phyloP scores from a whole-genome alignment of 1,140 invertebrate genomes.

The Drosophila biarmipes region DNA sequence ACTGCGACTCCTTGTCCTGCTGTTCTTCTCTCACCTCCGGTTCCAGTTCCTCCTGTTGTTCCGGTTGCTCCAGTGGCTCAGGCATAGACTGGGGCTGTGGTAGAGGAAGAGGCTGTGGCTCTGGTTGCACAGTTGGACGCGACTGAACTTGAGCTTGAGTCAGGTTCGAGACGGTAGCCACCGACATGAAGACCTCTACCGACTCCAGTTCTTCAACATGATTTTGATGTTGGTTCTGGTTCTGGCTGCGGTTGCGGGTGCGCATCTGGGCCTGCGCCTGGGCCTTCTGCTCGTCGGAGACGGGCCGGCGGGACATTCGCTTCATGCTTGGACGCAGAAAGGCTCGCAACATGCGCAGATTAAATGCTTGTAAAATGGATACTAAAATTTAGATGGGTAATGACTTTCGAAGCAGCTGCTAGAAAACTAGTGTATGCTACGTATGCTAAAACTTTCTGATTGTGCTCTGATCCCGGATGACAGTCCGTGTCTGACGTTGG shows the following conservation, averaged over 20 bases:
- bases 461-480: neutral
- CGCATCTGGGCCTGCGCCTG: slow-evolving; percentile 1
- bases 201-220: neutral
- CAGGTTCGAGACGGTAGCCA: neutral
- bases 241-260: neutral
- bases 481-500: neutral
- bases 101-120: neutral
- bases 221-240: neutral
- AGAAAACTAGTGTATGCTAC: slow-evolving; percentile 3
- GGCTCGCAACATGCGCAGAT: neutral
- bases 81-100: neutral
- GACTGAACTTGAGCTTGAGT: neutral
- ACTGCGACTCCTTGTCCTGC: neutral
- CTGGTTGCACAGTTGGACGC: neutral
- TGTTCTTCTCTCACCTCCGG: neutral
- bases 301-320: slow-evolving; percentile 3
- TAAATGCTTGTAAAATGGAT: neutral
- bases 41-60: neutral
- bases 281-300: slow-evolving; percentile 8
- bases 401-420: slow-evolving; percentile 3
- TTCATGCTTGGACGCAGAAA: neutral
- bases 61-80: neutral
- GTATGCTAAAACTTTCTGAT: slow-evolving; percentile 1
- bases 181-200: neutral
- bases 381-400: slow-evolving; percentile 6